phyloP scores from a whole-genome alignment of 2,888 invertebrate genomes.

The Stictocephala bisonia region DNA sequence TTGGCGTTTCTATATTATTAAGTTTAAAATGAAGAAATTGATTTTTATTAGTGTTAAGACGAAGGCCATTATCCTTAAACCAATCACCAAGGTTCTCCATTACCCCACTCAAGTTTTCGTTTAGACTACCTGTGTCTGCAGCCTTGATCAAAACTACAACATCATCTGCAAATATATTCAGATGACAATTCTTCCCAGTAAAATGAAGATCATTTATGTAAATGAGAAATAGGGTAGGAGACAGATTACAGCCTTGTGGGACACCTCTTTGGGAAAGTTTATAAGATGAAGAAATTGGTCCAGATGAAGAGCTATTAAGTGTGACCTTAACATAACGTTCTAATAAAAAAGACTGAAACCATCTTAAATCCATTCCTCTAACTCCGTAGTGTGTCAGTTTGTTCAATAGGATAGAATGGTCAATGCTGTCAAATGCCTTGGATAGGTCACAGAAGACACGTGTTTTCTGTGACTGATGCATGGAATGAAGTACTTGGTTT shows the following conservation, averaged over 20 bases:
- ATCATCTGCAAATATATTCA: slow-evolving; percentile 5
- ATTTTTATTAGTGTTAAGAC: not conserved
- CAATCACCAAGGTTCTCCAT: not conserved
- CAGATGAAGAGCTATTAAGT: not conserved
- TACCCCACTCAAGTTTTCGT: not conserved
- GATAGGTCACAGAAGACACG: not conserved
- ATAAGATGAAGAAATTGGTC: not conserved
- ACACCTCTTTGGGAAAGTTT: not conserved
- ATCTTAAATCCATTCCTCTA: not conserved
- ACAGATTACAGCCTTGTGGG: not conserved
- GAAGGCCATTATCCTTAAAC: slow-evolving; percentile 4
- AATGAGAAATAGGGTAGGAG: not conserved
- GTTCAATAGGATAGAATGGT: not conserved
- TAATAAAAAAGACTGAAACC: not conserved
- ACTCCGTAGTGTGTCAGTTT: not conserved
- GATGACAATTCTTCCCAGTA: not conserved
- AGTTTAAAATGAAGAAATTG: too few relatives aligned
- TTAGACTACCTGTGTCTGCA: not conserved
- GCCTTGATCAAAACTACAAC: not conserved
- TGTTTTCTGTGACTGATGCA: not conserved
- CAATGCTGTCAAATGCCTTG: not conserved
- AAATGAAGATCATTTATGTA: slow-evolving; percentile 1
- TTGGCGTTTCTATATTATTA: too few relatives aligned
- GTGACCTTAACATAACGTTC: not conserved
- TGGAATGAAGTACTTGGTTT: not conserved